Base-by-base conservation (phyloP, 2,113 vertebrate species). In the Microcebus lehilahytsara region DNA sequence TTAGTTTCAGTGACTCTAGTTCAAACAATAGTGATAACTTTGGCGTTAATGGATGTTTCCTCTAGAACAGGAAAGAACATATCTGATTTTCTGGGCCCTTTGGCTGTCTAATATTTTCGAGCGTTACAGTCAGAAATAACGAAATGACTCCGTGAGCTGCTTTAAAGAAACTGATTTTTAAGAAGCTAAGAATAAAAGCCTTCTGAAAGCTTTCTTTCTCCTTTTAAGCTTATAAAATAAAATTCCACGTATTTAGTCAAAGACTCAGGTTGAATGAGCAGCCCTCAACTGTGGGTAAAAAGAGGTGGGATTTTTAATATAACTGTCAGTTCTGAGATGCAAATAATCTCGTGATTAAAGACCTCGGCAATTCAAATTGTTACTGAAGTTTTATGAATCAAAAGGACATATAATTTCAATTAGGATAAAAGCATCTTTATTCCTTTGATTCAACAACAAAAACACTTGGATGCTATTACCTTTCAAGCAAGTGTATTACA, bases 321-420 rank as follows among this genome's bases (percentile, higher is more conserved):
- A 84, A 64, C 23, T 92, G 85, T 79, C 83, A 86, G 71, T 51
- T 89, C 72, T 97, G 90, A 95, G 97, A 96, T 69, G 86, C 62
- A 95, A 92, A 94, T 95, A 69, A 23, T 97, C 37, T 94, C 23
- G 22, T 85, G 81, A 96, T 96, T 97, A 95, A 97, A 96, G 80
- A 17, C 62, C 42, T 6, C 42, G 27, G 85, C 30, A 72, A 42
- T 96, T 97, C 66, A 78, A 96, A 77, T 85, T 74, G 56, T 85
- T 97, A 51, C 62, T 78, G 56, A 93, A 46, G 22, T 85, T 97
- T 96, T 78, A 91, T 81, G 83, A 97, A 81, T 32, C 85, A 81
- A 96, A 96, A 95, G 19, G 40, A 20, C 10, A 22, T 66, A 27
- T 97, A 77, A 85, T 67, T 95, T 96, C 89, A 77, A 27, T 91